Percentiles rank a stretch among this genome's conserved stretches.
These are phyloP conservation scores for Isotomurus palustris DNA, from an alignment of 2,888 invertebrate genomes.

Conservation along the genomic window DNA sequence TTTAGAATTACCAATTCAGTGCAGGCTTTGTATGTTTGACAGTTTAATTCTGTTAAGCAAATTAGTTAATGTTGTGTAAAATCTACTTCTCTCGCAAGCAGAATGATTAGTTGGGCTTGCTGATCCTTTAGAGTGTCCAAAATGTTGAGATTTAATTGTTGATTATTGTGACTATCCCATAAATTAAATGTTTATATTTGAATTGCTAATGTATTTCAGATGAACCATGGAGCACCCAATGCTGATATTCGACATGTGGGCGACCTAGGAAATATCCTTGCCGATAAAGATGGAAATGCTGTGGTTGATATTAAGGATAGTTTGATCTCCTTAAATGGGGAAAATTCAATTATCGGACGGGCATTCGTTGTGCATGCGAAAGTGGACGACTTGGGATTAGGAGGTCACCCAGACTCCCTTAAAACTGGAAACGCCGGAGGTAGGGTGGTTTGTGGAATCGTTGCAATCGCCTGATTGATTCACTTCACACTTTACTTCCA, in stretches of 20 bases:
- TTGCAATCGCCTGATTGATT: slow-evolving; percentile 47
- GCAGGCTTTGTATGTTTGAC: no score
- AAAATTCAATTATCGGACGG: slow-evolving; percentile 53
- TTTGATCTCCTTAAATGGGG: slow-evolving; percentile 52
- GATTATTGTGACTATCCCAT: no score
- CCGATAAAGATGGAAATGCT: slow-evolving; percentile 43
- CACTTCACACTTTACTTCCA: no score
- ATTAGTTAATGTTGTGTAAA: no score
- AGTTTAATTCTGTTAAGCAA: no score
- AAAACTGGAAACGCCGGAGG: slow-evolving; percentile 55
- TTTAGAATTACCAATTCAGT: no score
- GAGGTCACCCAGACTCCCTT: slow-evolving; percentile 51
- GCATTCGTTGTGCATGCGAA: slow-evolving; percentile 53
- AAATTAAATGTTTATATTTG: no score
- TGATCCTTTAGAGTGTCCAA: no score
- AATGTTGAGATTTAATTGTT: no score
- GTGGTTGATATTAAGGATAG: slow-evolving; percentile 35
- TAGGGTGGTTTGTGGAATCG: slow-evolving; percentile 55
- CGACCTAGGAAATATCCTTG: slow-evolving; percentile 47
- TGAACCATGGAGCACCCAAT: slow-evolving; percentile 43
- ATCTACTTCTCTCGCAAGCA: no score
- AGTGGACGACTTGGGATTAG: slow-evolving; percentile 54
- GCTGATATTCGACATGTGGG: slow-evolving; percentile 46
- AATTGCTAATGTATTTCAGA: slow-evolving; percentile 29
- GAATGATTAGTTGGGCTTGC: no score